phyloP scores from a whole-genome alignment of 2,797 vertebrate species.

The Phalanger gymnotis region DNA sequence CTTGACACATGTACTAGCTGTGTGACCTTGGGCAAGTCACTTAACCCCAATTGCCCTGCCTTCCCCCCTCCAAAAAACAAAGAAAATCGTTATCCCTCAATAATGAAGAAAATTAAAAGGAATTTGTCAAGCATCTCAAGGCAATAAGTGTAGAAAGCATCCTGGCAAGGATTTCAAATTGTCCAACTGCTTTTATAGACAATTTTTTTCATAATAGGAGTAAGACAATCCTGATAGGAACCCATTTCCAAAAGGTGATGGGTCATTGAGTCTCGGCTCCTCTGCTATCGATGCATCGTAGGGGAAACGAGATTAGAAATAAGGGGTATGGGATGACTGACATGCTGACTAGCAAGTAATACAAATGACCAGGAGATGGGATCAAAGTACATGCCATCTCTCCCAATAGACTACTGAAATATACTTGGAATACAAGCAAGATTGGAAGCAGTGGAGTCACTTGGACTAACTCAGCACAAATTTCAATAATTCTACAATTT shows the following conservation, averaged over 20 bases:
- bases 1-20: too few relatives aligned
- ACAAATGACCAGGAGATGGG: too few relatives aligned
- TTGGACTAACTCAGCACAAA: background rate
- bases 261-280: background rate
- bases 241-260: background rate
- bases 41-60: too few relatives aligned
- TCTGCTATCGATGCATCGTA: background rate
- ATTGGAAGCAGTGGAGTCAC: background rate
- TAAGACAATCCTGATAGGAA: background rate
- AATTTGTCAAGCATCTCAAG: background rate
- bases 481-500: too few relatives aligned
- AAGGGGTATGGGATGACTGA: background rate
- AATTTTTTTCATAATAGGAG: background rate
- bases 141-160: background rate
- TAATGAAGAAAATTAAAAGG: background rate
- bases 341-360: too few relatives aligned
- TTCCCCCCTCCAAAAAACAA: too few relatives aligned
- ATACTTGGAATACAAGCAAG: background rate
- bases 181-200: background rate
- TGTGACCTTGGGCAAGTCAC: too few relatives aligned
- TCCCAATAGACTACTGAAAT: background rate
- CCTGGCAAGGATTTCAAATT: background rate
- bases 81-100: too few relatives aligned
- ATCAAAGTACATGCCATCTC: background rate
- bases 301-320: background rate